Evolutionary conservation across 2,113 vertebrate genomes (phyloP), one percentile per base, ranked within the genome.

Genomic region (Pterocles orientalis): DNA sequence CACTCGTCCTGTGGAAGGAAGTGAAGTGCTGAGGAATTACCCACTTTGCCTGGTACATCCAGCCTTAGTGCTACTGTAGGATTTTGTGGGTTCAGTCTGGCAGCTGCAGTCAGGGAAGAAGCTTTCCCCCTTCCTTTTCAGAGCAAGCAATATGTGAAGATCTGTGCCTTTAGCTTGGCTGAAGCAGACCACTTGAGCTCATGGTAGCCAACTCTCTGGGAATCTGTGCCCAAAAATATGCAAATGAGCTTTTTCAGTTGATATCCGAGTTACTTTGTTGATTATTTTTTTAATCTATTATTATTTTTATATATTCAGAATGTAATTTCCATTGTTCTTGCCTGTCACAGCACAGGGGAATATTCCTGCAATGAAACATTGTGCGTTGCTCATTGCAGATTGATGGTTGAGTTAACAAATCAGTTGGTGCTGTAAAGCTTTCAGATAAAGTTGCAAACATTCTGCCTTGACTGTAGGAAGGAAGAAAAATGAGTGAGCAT

Each of bases 61-160:
- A 36, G 16, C 48, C 18, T n/a, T 41, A 10, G 9, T 58, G 36
- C 29, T 39, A 12, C 53, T 82, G 19, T 0, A 41, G 62, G 31
- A 9, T 76, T 90, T 56, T 48, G 28, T 60, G 41, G 17, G 29
- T 33, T 73, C 10, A 50, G 0, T 57, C 10, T 81, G 47, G 10
- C 24, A 70, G 68, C 26, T 1, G 3, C 10, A 50, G 18, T 17
- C 50, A 21, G 20, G 26, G 8, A 26, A 58, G 24, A 14, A 72
- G 33, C 24, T 56, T 62, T 90, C 18, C 6, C 41, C 19, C 24
- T 39, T 90, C 14, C 7, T 56, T 14, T 78, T 6, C 23, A 10
- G 33, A 50, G 50, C 23, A 7, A 34, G 16, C 6, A 12, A 0
- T n/a, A 7, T 0, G 0, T 19, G 18, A 62, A 50, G 18, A 26